Conservation (phyloP, 1,140 invertebrate species). For the Drosophila subobscura region DNA sequence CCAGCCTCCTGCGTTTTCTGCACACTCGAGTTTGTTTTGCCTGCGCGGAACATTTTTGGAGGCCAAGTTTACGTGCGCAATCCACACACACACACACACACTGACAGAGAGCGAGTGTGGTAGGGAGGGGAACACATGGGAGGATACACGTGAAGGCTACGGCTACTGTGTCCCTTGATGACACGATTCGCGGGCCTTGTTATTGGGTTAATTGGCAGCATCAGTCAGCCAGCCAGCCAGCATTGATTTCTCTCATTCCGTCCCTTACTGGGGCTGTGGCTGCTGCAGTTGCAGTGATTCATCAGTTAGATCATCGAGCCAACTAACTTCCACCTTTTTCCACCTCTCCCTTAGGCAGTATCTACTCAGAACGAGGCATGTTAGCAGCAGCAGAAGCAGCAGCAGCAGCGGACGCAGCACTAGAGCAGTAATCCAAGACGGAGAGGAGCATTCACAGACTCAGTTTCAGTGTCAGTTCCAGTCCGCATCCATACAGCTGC, state of each 20-base stretch:
- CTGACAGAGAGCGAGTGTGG: constrained; percentile 1
- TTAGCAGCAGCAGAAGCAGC: constrained; percentile 59
- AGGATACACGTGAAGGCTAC: constrained; percentile 13
- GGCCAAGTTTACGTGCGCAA: constrained; percentile 76
- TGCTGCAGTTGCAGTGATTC: constrained; percentile 54
- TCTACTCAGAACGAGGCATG: constrained; percentile 50
- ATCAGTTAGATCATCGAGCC: constrained; percentile 58
- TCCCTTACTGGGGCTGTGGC: constrained; percentile 16
- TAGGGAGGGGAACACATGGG: no score
- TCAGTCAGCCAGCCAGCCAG: constrained; percentile 2
- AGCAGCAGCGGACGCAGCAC: constrained; percentile 28
- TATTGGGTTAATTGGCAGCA: constrained; percentile 54
- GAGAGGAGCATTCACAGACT: no score
- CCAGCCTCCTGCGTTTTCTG: constrained; percentile 27
- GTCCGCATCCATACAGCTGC: no score
- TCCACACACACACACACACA: constrained; percentile 8
- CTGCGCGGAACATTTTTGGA: constrained; percentile 53
- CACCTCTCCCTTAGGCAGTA: constrained; percentile 11
- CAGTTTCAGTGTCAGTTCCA: no score
- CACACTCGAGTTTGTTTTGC: constrained; percentile 30
- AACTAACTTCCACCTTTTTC: constrained; percentile 2
- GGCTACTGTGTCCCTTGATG: constrained; percentile 16
- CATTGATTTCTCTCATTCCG: constrained; percentile 46
- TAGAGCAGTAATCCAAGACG: constrained; percentile 1
- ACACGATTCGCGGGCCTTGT: constrained; percentile 6